Evolutionary conservation across 2,888 invertebrate species (phyloP), one percentile per base, ranked within the genome.

Genomic region (Callinectes sapidus): DNA sequence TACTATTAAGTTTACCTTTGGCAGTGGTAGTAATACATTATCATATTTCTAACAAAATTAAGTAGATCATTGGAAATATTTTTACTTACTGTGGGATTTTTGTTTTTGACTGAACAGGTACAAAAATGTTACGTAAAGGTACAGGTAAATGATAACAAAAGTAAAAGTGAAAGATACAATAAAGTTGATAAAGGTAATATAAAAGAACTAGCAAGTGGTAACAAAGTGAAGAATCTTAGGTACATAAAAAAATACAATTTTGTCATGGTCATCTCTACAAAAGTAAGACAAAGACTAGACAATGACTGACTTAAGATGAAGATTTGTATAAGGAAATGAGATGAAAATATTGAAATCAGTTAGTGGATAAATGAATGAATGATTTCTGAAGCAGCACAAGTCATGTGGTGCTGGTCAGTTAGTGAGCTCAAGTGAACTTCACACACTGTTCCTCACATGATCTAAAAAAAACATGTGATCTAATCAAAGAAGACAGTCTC

Each of bases 281-380:
- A 23, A 61, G 61, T 61, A n/a, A 81, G 81, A 81, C n/a, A 81
- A 81, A 13, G 81, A 81, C 81, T 81, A 81, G 81, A 81, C 32
- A 81, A 3, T 71, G 28, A 71, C 3, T 35, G 35, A 77, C 71
- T 77, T 28, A 14, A 81, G 35, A 18, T 35, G 16, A 81, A 81
- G 48, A 35, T 8, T 48, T 87, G 86, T 16, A 87, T 5, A 13
- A 48, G 48, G 54, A 42, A 87, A 87, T 10, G 23, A 48, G 87
- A 18, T n/a, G 71, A 71, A 71, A 71, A n/a, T n/a, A 28, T 28
- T 71, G 28, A 71, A 71, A n/a, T 61, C 61, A 61, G 13, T 3
- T 71, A 23, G 23, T 71, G 71, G 23, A 28, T 6, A n/a, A n/a
- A 71, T 71, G n/a, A 71, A n/a, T 71, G 39, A 39, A 39, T 71